A percentile compares a stretch with the other conserved stretches of the same genome.
phyloP scores from a whole-genome alignment of 2,113 vertebrate species.

The Oceanites oceanicus region DNA sequence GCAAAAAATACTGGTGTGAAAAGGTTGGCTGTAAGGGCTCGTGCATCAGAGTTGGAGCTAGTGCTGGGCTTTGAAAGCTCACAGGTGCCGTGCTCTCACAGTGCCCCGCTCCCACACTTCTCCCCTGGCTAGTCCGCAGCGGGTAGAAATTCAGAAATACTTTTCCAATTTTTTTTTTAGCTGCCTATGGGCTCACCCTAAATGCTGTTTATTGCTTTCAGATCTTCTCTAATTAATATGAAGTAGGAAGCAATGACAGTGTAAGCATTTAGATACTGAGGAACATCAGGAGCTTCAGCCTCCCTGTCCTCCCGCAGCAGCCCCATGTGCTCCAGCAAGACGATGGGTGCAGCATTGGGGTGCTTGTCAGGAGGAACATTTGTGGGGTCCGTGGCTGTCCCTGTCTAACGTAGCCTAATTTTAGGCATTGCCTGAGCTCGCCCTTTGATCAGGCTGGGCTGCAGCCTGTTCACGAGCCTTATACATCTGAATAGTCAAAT shows the following conservation, averaged over 20 bases:
- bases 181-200: neutral
- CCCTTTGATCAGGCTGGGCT: neutral
- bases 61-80: neutral
- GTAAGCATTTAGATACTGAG: neutral
- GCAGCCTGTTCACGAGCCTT: neutral
- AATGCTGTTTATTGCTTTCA: neutral
- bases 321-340: neutral
- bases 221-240: neutral
- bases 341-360: neutral
- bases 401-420: neutral
- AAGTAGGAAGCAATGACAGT: neutral
- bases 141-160: neutral
- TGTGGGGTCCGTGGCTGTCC: neutral
- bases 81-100: fast-evolving
- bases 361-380: neutral
- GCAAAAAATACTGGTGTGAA: neutral
- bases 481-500: neutral
- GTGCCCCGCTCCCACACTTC: fast-evolving
- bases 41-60: neutral
- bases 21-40: neutral
- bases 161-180: neutral
- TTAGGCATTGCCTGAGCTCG: neutral
- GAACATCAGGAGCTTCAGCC: neutral
- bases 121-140: neutral
- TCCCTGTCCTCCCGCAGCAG: neutral